phyloP scores from a whole-genome alignment of 2,113 vertebrate species.

The Corynorhinus townsendii region DNA sequence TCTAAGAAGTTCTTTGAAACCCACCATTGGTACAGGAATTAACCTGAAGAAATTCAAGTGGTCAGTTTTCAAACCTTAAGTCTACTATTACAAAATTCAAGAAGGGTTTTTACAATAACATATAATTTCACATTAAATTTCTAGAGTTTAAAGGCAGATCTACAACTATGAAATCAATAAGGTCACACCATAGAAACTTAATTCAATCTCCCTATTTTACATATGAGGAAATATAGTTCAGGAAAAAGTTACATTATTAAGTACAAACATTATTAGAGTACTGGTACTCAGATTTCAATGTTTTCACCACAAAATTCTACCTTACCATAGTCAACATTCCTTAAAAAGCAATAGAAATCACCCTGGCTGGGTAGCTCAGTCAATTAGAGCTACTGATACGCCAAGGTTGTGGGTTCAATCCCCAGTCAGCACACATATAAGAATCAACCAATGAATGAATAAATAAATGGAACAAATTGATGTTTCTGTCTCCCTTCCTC shows the following conservation, averaged over 20 bases:
- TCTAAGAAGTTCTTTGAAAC: constrained; percentile 94
- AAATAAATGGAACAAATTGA: too few species aligned
- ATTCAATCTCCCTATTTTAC: constrained; percentile 15
- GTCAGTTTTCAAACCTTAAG: constrained; percentile 17
- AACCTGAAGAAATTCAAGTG: constrained; percentile 81
- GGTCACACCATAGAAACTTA: neutral
- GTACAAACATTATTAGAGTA: neutral
- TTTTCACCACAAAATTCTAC: neutral
- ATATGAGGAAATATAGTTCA: neutral
- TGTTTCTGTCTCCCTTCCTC: too few species aligned
- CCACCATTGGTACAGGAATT: constrained; percentile 98
- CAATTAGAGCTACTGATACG: too few species aligned
- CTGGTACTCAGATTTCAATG: neutral
- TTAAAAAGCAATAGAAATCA: neutral
- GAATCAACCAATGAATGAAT: too few species aligned
- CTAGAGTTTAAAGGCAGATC: neutral
- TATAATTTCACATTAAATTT: constrained; percentile 3
- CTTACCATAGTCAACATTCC: neutral
- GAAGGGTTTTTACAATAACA: neutral
- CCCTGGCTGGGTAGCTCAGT: neutral
- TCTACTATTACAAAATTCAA: neutral
- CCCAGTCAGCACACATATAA: too few species aligned
- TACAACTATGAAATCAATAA: neutral
- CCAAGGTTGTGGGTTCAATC: too few species aligned
- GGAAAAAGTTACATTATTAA: constrained; percentile 27